Base-by-base conservation (phyloP, 2,113 vertebrate species). In the Ahaetulla prasina region DNA sequence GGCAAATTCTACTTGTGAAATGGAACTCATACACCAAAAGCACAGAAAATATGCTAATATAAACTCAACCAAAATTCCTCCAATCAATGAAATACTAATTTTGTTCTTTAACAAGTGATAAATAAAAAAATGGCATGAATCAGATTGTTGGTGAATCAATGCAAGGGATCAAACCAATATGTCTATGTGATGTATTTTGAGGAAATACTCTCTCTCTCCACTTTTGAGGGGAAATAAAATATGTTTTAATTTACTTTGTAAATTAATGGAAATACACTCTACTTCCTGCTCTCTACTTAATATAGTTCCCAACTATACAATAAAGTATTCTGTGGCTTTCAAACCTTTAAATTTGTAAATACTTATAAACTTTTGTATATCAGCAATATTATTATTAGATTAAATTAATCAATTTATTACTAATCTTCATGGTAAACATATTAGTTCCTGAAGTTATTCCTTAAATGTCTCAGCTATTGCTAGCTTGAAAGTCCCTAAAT, bases 321-420 rank as follows among this genome's bases (percentile, higher is more conserved):
- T 43, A 27, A 12, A 53, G 8, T 85, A 23, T 18, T 90, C 1
- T n/a, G 8, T 25, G 27, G 12, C 52, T 54, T 91, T 85, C 30
- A 47, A 86, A 91, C 22, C 54, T 74, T 91, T 0, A 0, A 49
- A 0, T 0, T 0, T 60, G 18, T 80, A 85, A 0, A 16, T 4
- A 12, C 27, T 0, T 7, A 30, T 10, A 10, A 57, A 55, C n/a
- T 53, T 2, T 52, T 23, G 20, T 49, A 4, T 87, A 0, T 4
- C 92, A 35, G 52, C 30, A 57, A 5, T 88, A 85, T 85, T 85
- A 45, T 49, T 54, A 27, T 85, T 39, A 60, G 18, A 86, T 35
- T 54, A 4, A 6, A 45, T n/a, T 89, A 8, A 80, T 80, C 35
- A 80, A 43, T 43, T 80, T 80, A 80, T 80, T 80, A 43, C 35